These are phyloP conservation scores for Peromyscus aztecus DNA, from an alignment of 2,797 vertebrate species.

Conservation along the genomic window DNA sequence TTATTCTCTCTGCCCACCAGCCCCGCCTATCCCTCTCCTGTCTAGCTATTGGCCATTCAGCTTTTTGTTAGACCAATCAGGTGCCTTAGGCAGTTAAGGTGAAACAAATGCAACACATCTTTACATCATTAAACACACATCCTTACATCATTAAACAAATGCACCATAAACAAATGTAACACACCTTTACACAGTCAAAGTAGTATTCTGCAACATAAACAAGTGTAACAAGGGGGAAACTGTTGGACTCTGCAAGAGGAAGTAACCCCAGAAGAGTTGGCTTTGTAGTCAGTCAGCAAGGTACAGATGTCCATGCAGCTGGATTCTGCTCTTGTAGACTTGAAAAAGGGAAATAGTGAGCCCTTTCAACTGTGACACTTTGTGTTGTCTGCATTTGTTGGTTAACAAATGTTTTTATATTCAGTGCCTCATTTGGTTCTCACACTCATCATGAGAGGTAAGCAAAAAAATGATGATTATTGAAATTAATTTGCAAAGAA, in stretches of 20 bases:
- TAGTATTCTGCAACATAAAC: neutral
- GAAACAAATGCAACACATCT: neutral
- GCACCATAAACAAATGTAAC: no score
- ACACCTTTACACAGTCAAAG: no score
- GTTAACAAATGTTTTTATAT: neutral
- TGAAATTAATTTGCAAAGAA: slow-evolving; percentile 19
- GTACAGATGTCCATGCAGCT: neutral
- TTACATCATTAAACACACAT: neutral
- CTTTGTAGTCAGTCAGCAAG: neutral
- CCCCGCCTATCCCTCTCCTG: neutral
- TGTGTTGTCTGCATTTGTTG: neutral
- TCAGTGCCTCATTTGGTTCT: neutral
- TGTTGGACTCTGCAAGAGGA: neutral
- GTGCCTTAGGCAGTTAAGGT: neutral
- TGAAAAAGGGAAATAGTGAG: neutral
- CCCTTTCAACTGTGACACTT: neutral
- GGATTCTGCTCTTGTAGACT: neutral
- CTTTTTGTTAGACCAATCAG: neutral
- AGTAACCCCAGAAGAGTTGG: neutral
- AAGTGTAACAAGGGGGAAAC: neutral
- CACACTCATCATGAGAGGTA: neutral
- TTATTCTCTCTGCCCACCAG: neutral
- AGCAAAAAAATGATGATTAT: neutral
- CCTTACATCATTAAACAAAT: no score
- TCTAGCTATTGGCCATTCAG: neutral